Conservation (phyloP, 1,140 invertebrate species). For the Acromyrmex charruanus region DNA sequence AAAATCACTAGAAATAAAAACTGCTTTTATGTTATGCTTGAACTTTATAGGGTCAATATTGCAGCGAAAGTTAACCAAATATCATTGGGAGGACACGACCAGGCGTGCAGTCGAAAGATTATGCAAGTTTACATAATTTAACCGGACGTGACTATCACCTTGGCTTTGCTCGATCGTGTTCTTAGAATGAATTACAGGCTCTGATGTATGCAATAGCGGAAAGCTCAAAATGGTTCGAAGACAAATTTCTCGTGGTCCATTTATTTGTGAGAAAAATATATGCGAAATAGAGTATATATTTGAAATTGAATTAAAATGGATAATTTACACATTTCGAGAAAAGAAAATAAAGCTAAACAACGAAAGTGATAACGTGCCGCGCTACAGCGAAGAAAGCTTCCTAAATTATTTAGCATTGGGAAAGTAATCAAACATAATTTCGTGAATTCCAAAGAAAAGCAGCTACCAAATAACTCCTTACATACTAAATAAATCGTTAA, state of each 20-base stretch:
- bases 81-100: not conserved
- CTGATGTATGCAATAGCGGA: not conserved
- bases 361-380: not conserved
- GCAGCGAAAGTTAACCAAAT: conserved; percentile 1
- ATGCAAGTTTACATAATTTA: conserved; percentile 54
- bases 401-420: not conserved
- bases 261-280: not conserved
- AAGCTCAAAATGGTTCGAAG: not conserved
- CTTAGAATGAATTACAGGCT: conserved; percentile 3
- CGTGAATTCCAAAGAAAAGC: not conserved
- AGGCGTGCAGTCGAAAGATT: conserved; percentile 27
- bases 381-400: not conserved
- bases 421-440: conserved; percentile 3
- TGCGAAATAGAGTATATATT: not conserved
- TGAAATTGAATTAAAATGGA: not conserved
- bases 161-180: conserved; percentile 14
- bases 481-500: not conserved
- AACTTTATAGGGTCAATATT: not conserved
- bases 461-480: not conserved
- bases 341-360: not conserved
- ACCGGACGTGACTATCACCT: conserved; percentile 47
- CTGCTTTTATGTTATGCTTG: not conserved
- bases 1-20: not conserved
- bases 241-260: not conserved
- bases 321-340: not conserved